Evolutionary conservation across 2,113 vertebrate species (phyloP).

Genomic region (Drymodes brunneopygia): DNA sequence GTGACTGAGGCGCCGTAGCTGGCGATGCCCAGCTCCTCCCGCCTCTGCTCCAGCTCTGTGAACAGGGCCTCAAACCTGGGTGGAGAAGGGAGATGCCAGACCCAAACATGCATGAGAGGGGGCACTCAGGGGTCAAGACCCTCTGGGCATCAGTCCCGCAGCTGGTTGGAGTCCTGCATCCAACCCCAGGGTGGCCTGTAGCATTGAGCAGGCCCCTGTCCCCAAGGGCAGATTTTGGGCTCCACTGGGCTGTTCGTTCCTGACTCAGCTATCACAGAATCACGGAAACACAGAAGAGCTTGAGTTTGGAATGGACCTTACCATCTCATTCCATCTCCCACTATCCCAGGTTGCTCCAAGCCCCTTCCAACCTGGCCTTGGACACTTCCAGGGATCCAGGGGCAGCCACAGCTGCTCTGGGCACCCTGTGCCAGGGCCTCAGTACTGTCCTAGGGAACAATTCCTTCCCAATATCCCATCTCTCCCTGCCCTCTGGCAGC

Average conservation of each 20-base stretch:
- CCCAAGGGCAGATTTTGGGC: background rate
- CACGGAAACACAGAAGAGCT: background rate
- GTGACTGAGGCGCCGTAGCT: constrained; percentile 96
- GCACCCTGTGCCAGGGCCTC: background rate
- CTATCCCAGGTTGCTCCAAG: fast-evolving
- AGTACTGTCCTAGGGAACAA: fast-evolving
- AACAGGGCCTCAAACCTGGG: constrained; percentile 93
- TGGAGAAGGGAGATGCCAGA: background rate
- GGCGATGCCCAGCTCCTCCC: constrained; percentile 90
- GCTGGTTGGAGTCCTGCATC: background rate
- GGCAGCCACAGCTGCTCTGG: background rate
- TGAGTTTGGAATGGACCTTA: background rate
- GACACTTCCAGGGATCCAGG: background rate
- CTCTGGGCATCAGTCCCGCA: background rate
- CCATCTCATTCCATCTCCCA: background rate
- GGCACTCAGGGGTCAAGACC: background rate
- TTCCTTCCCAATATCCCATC: background rate
- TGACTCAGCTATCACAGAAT: background rate
- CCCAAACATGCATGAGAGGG: background rate
- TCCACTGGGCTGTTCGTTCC: background rate
- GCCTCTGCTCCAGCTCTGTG: constrained; percentile 89
- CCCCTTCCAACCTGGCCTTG: fast-evolving
- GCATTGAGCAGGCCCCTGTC: background rate
- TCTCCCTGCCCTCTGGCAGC: fast-evolving
- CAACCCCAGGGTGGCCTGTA: background rate